Percentiles rank a stretch among this genome's conserved stretches.
Evolutionary conservation across 2,113 vertebrate species (phyloP).

Genomic region (Mastomys natalensis): DNA sequence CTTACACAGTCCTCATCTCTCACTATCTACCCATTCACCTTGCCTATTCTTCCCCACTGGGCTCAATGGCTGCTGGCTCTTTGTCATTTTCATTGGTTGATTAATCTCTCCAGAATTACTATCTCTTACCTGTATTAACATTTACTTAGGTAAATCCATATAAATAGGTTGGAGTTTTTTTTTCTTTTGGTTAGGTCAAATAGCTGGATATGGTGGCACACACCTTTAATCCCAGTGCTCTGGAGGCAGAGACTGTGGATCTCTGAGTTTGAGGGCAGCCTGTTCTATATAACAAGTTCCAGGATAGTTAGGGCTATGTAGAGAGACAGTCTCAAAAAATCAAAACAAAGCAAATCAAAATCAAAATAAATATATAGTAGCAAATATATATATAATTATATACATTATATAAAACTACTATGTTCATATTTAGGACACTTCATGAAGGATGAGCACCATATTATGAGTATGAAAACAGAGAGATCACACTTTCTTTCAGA

Average conservation of each 20-base stretch:
- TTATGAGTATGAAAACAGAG: neutral
- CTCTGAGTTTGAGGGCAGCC: neutral
- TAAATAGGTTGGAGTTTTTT: neutral
- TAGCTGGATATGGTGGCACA: neutral
- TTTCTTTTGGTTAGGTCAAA: neutral
- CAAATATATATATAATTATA: too few relatives aligned
- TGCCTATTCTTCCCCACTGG: neutral
- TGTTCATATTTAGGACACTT: constrained; percentile 6
- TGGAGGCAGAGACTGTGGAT: neutral
- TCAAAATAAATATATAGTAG: neutral
- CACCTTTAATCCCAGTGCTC: neutral
- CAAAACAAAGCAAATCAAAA: neutral
- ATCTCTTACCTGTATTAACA: neutral
- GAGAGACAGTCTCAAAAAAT: neutral
- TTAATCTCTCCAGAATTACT: neutral
- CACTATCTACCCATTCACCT: neutral
- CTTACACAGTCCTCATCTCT: neutral
- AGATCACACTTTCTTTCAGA: neutral
- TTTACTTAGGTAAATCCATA: neutral
- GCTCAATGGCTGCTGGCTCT: neutral
- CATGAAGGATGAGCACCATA: neutral
- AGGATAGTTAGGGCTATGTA: neutral
- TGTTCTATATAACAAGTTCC: neutral
- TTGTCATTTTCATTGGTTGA: neutral
- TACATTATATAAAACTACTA: too few relatives aligned